These are phyloP conservation scores for Ephestia elutella DNA, from an alignment of 1,140 invertebrate genomes.

Conservation along the genomic window DNA sequence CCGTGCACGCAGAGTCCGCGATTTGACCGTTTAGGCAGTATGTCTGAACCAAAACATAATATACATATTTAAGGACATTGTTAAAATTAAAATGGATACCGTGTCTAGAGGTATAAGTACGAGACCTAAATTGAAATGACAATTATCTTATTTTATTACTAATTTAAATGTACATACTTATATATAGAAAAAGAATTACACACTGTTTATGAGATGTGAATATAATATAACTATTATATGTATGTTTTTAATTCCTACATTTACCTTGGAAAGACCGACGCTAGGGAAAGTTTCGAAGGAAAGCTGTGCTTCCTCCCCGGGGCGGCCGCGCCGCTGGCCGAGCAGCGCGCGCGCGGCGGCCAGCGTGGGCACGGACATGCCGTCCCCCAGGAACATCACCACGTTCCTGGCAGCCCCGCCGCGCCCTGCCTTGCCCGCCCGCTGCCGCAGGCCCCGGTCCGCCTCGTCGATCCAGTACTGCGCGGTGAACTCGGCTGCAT, in stretches of 20 bases:
- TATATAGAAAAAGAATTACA: too few relatives aligned
- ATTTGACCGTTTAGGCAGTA: slow-evolving; percentile 85
- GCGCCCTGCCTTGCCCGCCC: slow-evolving; percentile 3
- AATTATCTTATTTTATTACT: too few relatives aligned
- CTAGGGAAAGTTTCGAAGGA: slow-evolving; percentile 85
- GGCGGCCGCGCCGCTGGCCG: too few relatives aligned
- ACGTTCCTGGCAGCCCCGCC: slow-evolving; percentile 78
- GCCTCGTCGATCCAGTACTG: slow-evolving; percentile 36
- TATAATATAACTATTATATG: too few relatives aligned
- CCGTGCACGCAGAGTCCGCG: slow-evolving; percentile 86
- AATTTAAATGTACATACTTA: too few relatives aligned
- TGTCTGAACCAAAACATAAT: too few relatives aligned
- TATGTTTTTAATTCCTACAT: too few relatives aligned
- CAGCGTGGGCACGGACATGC: slow-evolving; percentile 83
- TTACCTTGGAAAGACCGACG: slow-evolving; percentile 83
- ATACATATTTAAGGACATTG: too few relatives aligned
- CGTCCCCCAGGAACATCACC: slow-evolving; percentile 85
- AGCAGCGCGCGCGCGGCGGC: slow-evolving; percentile 80
- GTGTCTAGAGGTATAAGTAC: too few relatives aligned
- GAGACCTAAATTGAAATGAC: too few relatives aligned
- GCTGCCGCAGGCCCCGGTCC: slow-evolving; percentile 21
- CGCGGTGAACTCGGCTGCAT: slow-evolving; percentile 22
- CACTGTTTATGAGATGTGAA: too few relatives aligned
- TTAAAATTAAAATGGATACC: too few relatives aligned
- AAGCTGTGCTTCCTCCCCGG: slow-evolving; percentile 80